Base-by-base conservation (phyloP, 2,888 invertebrate species). In the Drosophila rellima region DNA sequence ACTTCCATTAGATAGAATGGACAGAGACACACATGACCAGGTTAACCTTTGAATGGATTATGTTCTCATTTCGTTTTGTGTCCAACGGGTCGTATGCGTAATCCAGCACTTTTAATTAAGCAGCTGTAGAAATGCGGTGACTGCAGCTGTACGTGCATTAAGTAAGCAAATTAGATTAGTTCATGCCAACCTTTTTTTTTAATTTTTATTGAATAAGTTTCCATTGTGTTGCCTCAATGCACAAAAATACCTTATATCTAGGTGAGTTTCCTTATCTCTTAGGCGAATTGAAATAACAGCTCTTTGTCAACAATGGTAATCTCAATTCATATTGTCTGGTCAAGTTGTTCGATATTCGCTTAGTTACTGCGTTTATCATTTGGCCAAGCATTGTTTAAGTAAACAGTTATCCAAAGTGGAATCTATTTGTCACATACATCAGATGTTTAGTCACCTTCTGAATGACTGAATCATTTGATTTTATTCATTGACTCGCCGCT, bases 401-500 rank as follows among this genome's bases (percentile, higher is more conserved):
- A 23, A 33, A 26, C 33, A 50, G 18, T 17, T 26, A 35, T 37
- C 35, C n/a, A 15, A 40, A 42, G 15, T 51, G 18, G 7, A 35
- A 62, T 39, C 26, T 29, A 15, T 55, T 62, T 62, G 35, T 45
- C 55, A 31, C 56, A 26, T 52, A 44, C 39, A 74, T 47, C 70
- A 44, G 70, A 23, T 54, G 52, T 33, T 69, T 62, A 59, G 57
- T 78, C 55, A 62, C 64, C 55, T 52, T 31, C 11, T 56, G 61
- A 69, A 51, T 74, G 74, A 60, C 65, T 78, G 62, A 73, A 64
- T 75, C 74, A 73, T 56, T 70, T 55, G 0, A 63, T 59, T 56
- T 54, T 67, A 72, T 81, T 72, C 60, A 81, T 59, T 82, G 88
- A 82, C 68, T 86, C 57, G 69, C 74, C 63, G 70, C 68, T 70